These are phyloP conservation scores for Phragmatobia fuliginosa DNA, from an alignment of 2,888 invertebrate species.

Conservation along the genomic window DNA sequence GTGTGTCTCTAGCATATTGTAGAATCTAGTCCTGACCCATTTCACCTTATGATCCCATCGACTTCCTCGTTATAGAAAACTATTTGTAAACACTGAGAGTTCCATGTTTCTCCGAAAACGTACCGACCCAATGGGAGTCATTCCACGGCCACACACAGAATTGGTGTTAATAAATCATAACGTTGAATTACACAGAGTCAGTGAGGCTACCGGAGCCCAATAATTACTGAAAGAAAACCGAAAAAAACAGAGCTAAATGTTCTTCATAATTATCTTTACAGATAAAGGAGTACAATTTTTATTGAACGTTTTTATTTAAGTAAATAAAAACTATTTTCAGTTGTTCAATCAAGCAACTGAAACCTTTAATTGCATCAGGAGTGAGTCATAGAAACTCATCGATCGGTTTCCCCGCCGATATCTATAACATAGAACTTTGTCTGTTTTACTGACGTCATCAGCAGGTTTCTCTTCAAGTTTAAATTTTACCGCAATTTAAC, in stretches of 20 bases:
- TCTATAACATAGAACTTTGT: slow-evolving; percentile 38
- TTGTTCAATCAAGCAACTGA: not conserved
- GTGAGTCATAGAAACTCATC: slow-evolving; percentile 64
- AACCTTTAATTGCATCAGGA: slow-evolving; percentile 32
- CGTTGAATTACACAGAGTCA: not conserved
- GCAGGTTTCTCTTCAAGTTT: too few species aligned
- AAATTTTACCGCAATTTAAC: not conserved
- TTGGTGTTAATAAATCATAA: not conserved
- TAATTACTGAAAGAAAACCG: too few species aligned
- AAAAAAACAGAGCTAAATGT: not conserved
- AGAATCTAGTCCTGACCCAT: too few species aligned
- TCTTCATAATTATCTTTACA: not conserved
- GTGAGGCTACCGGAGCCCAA: not conserved
- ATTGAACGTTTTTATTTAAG: too few species aligned
- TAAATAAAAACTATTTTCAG: too few species aligned
- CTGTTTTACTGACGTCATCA: not conserved
- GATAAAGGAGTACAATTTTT: too few species aligned
- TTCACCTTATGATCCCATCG: too few species aligned
- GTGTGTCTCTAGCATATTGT: too few species aligned
- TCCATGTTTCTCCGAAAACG: too few species aligned
- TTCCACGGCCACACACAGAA: not conserved
- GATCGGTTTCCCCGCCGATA: slow-evolving; percentile 54
- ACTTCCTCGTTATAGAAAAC: too few species aligned
- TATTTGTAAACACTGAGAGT: too few species aligned
- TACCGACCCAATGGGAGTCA: too few species aligned